Base-by-base conservation (phyloP, 1,140 invertebrate genomes). In the Coptotermes formosanus region DNA sequence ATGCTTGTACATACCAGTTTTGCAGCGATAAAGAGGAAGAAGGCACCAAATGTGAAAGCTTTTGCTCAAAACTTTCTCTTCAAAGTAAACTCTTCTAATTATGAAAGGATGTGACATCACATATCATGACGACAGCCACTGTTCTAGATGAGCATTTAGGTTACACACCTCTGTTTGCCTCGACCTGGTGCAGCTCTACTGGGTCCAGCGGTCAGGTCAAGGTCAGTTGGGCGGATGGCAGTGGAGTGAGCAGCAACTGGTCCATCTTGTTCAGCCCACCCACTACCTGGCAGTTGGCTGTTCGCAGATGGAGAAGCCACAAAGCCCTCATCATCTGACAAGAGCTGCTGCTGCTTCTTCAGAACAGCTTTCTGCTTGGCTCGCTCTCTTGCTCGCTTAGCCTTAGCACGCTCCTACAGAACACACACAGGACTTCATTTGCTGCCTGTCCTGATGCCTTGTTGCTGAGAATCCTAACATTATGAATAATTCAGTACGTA, bases 321-420 rank as follows among this genome's bases (percentile, higher is more conserved):
- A 85, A 84, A 87, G 82, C 86, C 87, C 52, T 64, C 82, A 83
- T 85, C 87, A 64, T 85, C 82, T 85, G 88, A 90, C 19, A 87
- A 64, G 32, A 90, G 89, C n/a, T 89, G 89, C 84, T 92, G 92
- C 87, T 91, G 91, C 87, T 94, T 93, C 88, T 93, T 94, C 82
- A 93, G 91, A 45, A 95, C 89, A 69, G 95, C 94, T 89, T 94
- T 95, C 88, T 95, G 93, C 86, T 91, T 93, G 0, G 94, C 94
- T 88, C 92, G 91, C 89, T 95, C 94, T 83, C 93, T 93, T 1
- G 95, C 95, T 86, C 95, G 91, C 88, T 92, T 93, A 2, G 93
- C 92, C 89, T 94, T 95, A 14, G 94, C 93, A 87, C 94, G 94
- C 89, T 97, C 95, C 91, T 95, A 81, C 23, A 86, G 32, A 85